Evolutionary conservation across 2,113 vertebrate species (phyloP).

Genomic region (Scytalopus superciliaris): DNA sequence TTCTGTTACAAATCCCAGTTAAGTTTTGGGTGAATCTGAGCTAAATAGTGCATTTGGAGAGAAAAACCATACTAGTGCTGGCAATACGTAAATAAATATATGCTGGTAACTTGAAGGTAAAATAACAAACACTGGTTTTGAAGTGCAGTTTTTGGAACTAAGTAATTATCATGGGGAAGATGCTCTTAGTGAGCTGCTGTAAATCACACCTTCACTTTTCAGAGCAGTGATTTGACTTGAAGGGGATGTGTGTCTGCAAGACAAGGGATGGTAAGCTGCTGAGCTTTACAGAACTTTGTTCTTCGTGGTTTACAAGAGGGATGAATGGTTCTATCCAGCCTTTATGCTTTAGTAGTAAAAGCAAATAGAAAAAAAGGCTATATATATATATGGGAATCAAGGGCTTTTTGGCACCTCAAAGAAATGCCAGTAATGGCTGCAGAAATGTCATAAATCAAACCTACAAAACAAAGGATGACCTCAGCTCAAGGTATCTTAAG

Average conservation of each 20-base stretch:
- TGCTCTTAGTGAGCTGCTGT: neutral
- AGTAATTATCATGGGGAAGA: neutral
- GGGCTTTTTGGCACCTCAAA: neutral
- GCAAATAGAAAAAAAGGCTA: conserved; percentile 7
- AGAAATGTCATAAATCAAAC: conserved; percentile 17
- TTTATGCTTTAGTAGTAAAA: conserved; percentile 18
- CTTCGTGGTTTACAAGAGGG: neutral
- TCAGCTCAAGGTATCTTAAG: neutral
- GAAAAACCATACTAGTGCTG: neutral
- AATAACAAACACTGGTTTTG: neutral
- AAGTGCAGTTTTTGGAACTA: neutral
- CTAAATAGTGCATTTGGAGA: neutral
- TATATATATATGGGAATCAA: neutral
- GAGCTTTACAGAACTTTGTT: neutral
- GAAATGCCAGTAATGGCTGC: neutral
- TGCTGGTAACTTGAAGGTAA: neutral
- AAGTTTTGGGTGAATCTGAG: neutral
- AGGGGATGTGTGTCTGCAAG: neutral
- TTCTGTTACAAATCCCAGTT: accelerated
- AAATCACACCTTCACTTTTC: neutral
- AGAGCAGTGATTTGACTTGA: neutral
- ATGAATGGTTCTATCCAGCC: neutral
- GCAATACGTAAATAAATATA: neutral
- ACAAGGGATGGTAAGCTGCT: neutral
- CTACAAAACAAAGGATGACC: neutral